phyloP scores from a whole-genome alignment of 1,140 invertebrate genomes.

The Plutomurus gul region DNA sequence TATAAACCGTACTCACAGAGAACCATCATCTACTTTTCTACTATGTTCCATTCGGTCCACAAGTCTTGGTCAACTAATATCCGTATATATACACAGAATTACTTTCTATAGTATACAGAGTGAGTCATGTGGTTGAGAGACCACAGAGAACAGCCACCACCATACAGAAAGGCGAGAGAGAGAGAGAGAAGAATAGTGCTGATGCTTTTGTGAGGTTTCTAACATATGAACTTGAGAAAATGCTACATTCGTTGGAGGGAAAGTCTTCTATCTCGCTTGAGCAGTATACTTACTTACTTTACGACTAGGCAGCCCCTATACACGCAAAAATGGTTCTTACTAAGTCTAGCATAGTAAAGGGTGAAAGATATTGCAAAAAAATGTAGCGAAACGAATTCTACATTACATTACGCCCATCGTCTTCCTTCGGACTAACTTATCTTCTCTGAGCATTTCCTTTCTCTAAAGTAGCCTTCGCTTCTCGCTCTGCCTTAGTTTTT shows the following conservation, averaged over 20 bases:
- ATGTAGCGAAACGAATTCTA: constrained; percentile 20
- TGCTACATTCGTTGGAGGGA: not conserved
- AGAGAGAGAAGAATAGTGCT: not conserved
- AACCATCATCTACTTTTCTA: not conserved
- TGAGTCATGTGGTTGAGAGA: not conserved
- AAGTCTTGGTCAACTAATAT: too few species aligned
- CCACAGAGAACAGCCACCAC: not conserved
- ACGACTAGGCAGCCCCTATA: not conserved
- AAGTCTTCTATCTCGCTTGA: not conserved
- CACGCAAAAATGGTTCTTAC: too few species aligned
- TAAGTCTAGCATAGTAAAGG: too few species aligned
- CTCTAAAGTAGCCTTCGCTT: constrained; percentile 17
- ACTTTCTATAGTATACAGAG: too few species aligned
- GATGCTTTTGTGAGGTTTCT: not conserved
- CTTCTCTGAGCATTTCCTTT: constrained; percentile 24
- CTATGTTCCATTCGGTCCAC: too few species aligned
- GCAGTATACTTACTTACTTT: not conserved
- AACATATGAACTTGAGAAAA: not conserved
- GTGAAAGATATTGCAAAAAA: constrained; percentile 27
- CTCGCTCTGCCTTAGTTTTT: not conserved
- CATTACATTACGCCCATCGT: constrained; percentile 21
- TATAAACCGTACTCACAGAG: not conserved
- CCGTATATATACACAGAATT: too few species aligned
- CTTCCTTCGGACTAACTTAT: constrained; percentile 15
- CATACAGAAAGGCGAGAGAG: not conserved